Conservation (phyloP, 2,797 vertebrate species). For the Sebastes aleutianus region DNA sequence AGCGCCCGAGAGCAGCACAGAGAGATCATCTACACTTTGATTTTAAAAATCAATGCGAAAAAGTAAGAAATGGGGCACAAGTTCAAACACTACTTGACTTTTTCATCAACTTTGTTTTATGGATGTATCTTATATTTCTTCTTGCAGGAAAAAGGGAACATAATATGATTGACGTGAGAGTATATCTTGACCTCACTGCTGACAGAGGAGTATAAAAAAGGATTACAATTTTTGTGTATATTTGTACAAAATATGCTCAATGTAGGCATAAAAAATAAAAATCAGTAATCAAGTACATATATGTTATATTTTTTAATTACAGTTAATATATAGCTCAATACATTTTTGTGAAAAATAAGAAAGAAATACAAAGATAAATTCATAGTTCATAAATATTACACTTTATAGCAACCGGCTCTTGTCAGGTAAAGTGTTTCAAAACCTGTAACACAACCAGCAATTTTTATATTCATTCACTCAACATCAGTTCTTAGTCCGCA, state of each 20-base stretch:
- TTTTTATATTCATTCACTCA: conserved; percentile 21
- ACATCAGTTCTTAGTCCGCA: conserved; percentile 1
- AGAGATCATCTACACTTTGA: conserved; percentile 26
- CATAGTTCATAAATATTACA: conserved; percentile 1
- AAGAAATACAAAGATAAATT: background rate
- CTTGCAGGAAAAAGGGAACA: conserved; percentile 20
- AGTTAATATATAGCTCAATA: conserved; percentile 40
- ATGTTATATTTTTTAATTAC: conserved; percentile 1
- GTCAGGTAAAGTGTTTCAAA: conserved; percentile 5
- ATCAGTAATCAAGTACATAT: background rate
- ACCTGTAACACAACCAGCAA: background rate
- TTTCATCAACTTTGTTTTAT: conserved; percentile 52
- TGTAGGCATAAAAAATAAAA: background rate
- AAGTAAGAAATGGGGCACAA: conserved; percentile 13
- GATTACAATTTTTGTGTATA: background rate
- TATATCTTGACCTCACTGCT: conserved; percentile 9
- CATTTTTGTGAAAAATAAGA: conserved; percentile 22
- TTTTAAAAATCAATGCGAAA: conserved; percentile 34
- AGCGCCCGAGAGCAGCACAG: conserved; percentile 6
- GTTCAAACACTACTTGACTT: conserved; percentile 44
- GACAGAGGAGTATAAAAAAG: conserved; percentile 8
- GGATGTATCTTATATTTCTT: conserved; percentile 7
- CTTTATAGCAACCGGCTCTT: background rate
- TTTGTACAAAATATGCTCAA: conserved; percentile 20
- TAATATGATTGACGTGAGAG: conserved; percentile 22